Base-by-base conservation (phyloP, 1,140 invertebrate species). In the Lordiphosa mommai region DNA sequence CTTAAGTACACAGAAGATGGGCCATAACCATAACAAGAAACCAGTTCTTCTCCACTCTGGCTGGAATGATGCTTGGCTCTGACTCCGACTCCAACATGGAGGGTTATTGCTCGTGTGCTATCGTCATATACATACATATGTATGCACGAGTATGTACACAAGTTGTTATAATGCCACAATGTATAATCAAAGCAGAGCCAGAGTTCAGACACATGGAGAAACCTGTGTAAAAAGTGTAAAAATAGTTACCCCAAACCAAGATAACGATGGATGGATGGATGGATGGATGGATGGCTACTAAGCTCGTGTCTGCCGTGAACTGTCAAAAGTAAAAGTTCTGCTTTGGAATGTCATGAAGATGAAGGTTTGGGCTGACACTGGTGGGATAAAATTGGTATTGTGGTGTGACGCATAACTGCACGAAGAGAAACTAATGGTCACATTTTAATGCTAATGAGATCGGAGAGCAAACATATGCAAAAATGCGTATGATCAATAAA, bases 321-420 rank as follows among this genome's bases (percentile, higher is more conserved):
- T 65, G 56, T 65, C 66, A 80, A 80, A 80, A 80, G 74, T 80
- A 80, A 80, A 82, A 80, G 76, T 82, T 82, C 56, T 71, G 71
- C 49, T 55, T 56, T 65, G 65, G 64, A 72, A 80, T 79, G 63
- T 32, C 61, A 33, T 46, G 61, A 49, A 47, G 44, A 43, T 23
- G 20, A 23, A 23, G 20, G 20, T 23, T 23, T 51, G 59, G 38
- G 48, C 43, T 56, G 32, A 27, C 47, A 16, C 30, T 49, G 17
- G 8, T 40, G 13, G 34, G 50, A 59, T 61, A 36, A 41, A 41
- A 41, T 37, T 63, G 40, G 34, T 50, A 51, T 27, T 33, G 34
- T 57, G 27, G 32, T 57, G 20, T 36, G 30, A n/a, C 20, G 4
- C 20, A 23, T 37, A 8, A 13, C 6, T 37, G 13, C 36, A 10